Base-by-base conservation (phyloP, 2,113 vertebrate species). In the Sapajus apella region DNA sequence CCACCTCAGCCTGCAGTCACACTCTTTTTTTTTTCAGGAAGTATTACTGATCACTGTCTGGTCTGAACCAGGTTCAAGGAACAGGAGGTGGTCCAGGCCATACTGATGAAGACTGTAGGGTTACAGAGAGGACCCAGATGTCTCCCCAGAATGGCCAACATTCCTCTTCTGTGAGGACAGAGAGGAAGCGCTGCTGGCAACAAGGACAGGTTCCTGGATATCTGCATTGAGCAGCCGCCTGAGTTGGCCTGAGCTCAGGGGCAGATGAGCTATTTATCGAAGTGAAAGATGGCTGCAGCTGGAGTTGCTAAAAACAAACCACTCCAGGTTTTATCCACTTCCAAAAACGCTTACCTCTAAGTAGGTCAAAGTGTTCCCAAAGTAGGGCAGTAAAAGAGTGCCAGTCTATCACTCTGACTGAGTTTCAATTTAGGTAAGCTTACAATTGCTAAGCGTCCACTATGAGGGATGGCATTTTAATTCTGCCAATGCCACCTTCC, bases 311-410 rank as follows among this genome's bases (percentile, higher is more conserved):
- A 96, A 97, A 98, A 96, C 97, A 96, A 96, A 96, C 97, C 97
- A 97, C 85, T 80, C 70, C 93, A 97, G 93, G 73, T 96, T 97
- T 96, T 68, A 85, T 92, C 91, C 13, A 23, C 85, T 97, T 98
- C 91, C 97, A 96, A 97, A 97, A 98, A 94, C 76, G 84, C 95
- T 98, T 97, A 92, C 61, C 86, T 98, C 97, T 98, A 98, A 98
- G 97, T 98, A 98, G 94, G 97, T 82, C 91, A 93, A 93, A 97
- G 90, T 96, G 87, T 90, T 95, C 87, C 50, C 35, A 64, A 97
- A 97, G 91, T 85, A 72, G 86, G 92, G 80, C 75, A 77, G 85
- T 52, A 30, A 87, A 87, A 95, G 61, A 95, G 95, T 77, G 40
- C 61, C 87, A 50, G 87, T 75, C 93, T 92, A 43, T 90, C 75